These are phyloP conservation scores for Hirtodrosophila duncani DNA, from an alignment of 2,888 invertebrate genomes.

Conservation along the genomic window DNA sequence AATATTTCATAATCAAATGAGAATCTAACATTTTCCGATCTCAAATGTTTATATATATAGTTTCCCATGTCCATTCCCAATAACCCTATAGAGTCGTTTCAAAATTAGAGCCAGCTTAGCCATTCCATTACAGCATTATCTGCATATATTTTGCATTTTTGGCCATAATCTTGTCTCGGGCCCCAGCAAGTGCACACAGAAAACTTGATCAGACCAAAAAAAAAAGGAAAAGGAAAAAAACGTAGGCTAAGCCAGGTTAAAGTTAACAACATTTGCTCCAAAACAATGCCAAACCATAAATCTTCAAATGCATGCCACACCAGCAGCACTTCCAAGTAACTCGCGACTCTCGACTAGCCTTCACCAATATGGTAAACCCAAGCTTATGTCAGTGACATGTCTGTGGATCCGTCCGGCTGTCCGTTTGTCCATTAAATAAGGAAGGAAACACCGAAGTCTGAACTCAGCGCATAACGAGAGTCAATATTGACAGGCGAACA, in stretches of 20 bases:
- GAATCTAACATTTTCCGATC: too few relatives aligned
- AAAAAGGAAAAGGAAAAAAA: conserved; percentile 50
- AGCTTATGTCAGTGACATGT: conserved; percentile 70
- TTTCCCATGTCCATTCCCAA: too few relatives aligned
- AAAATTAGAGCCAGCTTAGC: conserved; percentile 11
- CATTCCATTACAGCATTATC: conserved; percentile 51
- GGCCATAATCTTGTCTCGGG: conserved; percentile 45
- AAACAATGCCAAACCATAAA: conserved; percentile 69
- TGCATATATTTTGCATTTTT: conserved; percentile 68
- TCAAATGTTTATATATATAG: too few relatives aligned
- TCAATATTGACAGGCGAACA: conserved; percentile 72
- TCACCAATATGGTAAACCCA: conserved; percentile 67
- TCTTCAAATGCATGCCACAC: conserved; percentile 71
- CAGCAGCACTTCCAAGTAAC: conserved; percentile 67
- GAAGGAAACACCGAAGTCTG: conserved; percentile 64
- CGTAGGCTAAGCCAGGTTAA: conserved; percentile 41
- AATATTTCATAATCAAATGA: too few relatives aligned
- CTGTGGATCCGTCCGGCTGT: conserved; percentile 42
- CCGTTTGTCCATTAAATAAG: conserved; percentile 64
- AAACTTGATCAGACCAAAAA: conserved; percentile 36
- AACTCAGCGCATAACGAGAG: conserved; percentile 70
- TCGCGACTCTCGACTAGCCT: conserved; percentile 68
- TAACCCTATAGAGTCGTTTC: too few relatives aligned
- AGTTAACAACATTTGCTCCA: conserved; percentile 63
- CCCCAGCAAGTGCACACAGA: conserved; percentile 45